Percentiles rank a stretch among this genome's conserved stretches.
These are phyloP conservation scores for Eilema sororculum DNA, from an alignment of 2,888 invertebrate genomes.

Conservation along the genomic window DNA sequence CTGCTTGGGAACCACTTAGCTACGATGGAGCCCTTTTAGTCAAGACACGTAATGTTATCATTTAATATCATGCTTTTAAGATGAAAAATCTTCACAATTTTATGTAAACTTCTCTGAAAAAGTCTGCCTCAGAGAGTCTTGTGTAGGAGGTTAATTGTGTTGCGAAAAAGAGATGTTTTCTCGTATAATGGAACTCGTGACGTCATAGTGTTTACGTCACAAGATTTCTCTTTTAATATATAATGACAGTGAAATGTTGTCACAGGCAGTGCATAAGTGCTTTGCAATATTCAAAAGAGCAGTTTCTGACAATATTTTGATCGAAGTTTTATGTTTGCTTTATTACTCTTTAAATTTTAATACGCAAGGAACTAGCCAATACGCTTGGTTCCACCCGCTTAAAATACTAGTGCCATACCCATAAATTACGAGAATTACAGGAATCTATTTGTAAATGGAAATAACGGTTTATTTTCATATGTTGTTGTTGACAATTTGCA, in stretches of 20 bases:
- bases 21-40: background rate
- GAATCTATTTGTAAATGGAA: too few relatives aligned
- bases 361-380: too few relatives aligned
- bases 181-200: background rate
- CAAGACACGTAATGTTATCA: background rate
- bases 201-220: background rate
- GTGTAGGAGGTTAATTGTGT: background rate
- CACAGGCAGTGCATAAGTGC: background rate
- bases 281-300: background rate
- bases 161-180: background rate
- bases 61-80: background rate
- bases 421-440: too few relatives aligned
- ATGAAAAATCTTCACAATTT: background rate
- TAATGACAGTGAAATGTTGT: background rate
- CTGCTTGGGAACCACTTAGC: too few relatives aligned
- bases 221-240: background rate
- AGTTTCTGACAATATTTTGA: background rate
- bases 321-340: background rate
- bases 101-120: background rate
- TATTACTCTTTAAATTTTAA: too few relatives aligned
- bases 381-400: too few relatives aligned
- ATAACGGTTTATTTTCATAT: too few relatives aligned
- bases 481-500: too few relatives aligned
- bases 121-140: background rate
- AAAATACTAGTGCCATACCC: too few relatives aligned